Evolutionary conservation across 2,113 vertebrate species (phyloP), one percentile per base, ranked within the genome.

Genomic region (Ceratotherium simum): DNA sequence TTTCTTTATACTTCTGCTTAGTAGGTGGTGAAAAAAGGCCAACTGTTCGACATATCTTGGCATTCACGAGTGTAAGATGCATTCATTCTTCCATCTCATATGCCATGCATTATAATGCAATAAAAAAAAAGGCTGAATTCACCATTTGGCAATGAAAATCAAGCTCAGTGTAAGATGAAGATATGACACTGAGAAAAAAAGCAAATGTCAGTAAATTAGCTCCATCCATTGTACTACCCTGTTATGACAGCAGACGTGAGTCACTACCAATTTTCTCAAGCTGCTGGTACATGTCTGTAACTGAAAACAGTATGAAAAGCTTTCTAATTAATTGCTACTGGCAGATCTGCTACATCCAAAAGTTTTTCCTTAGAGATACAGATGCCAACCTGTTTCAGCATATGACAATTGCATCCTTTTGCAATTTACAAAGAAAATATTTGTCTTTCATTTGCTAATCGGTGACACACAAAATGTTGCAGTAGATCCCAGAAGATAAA

Each of bases 191-290:
- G 79, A 65, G 62, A 2, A 7, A 85, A 67, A 93, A 96, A 88
- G 46, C 76, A 86, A 91, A 73, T 3, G 46, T 84, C 67, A 95
- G 75, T 97, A 97, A 96, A 96, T 94, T 97, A 93, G 69, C 42
- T 98, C 80, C 60, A 81, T 86, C 72, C 31, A 96, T 23, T 96
- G 56, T 88, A 96, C 83, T 80, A 97, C 87, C 86, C 82, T 89
- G n/a, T 93, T 95, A 96, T 97, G 96, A 98, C 84, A 98, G 96
- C 97, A 97, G 82, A 96, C n/a, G 56, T n/a, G n/a, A n/a, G n/a
- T 97, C 87, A 98, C 80, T 98, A 65, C 2, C 58, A 93, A 62
- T 98, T 98, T 98, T 97, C 90, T 97, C 67, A 95, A 90, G 94
- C 91, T 8, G 4, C 84, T 98, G 25, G 92, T 96, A 83, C 17